phyloP scores from a whole-genome alignment of 1,140 invertebrate genomes.

The Calephelis virginiensis region DNA sequence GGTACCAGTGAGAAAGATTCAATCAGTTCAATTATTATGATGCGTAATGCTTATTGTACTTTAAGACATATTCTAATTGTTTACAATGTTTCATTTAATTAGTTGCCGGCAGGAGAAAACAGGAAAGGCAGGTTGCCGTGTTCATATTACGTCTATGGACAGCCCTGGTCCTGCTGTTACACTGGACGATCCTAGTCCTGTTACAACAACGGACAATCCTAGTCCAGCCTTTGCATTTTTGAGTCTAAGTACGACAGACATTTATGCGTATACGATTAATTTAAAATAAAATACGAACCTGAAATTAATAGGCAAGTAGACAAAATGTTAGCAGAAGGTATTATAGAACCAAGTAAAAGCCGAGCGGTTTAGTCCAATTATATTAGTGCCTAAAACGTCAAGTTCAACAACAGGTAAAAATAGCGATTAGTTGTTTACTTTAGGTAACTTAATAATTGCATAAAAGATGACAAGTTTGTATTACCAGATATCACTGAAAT shows the following conservation, averaged over 20 bases:
- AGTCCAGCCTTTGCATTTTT: no score
- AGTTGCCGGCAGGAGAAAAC: no score
- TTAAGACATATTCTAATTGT: no score
- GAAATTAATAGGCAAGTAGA: constrained; percentile 29
- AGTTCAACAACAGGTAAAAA: constrained; percentile 6
- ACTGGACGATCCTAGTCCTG: no score
- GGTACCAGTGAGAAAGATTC: no score
- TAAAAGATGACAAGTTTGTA: constrained; percentile 17
- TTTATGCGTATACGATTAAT: constrained; percentile 25
- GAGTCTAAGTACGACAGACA: constrained; percentile 21
- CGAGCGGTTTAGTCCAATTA: constrained; percentile 23
- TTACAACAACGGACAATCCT: no score
- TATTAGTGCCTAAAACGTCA: constrained; percentile 22
- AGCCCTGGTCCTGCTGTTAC: no score
- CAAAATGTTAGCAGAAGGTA: constrained; percentile 24
- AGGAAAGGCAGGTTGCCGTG: no score
- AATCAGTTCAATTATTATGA: no score
- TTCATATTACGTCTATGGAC: no score
- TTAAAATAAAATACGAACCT: constrained; percentile 26
- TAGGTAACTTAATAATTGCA: constrained; percentile 13
- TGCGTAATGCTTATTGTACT: no score
- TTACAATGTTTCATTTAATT: no score
- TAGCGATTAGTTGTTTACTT: constrained; percentile 14
- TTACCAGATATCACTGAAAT: constrained; percentile 20
- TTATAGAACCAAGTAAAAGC: constrained; percentile 26